Conservation (phyloP, 2,797 vertebrate species). For the Hapalemur alaotrensis region DNA sequence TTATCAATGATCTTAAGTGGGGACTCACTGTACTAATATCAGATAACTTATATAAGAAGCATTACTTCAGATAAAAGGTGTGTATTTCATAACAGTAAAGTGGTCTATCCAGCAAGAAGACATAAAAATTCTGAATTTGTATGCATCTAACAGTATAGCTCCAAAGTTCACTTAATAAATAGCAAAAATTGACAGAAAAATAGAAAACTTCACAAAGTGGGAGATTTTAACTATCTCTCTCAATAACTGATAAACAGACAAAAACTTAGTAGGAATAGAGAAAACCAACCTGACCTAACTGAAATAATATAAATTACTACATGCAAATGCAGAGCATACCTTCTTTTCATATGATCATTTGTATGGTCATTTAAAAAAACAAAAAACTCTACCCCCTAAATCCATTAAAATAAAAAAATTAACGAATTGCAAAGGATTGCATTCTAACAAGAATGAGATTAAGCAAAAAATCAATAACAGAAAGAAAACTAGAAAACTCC, state of each 20-base stretch:
- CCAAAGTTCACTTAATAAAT: not conserved
- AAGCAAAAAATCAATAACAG: not conserved
- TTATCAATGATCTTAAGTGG: not conserved
- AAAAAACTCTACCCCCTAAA: too few relatives aligned
- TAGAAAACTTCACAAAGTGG: not conserved
- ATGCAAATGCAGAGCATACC: not conserved
- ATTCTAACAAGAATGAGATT: not conserved
- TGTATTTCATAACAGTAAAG: not conserved
- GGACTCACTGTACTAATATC: not conserved
- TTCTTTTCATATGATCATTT: not conserved
- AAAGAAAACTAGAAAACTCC: not conserved
- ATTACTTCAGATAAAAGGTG: not conserved
- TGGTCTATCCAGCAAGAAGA: not conserved
- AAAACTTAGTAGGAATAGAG: not conserved
- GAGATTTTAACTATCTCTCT: not conserved
- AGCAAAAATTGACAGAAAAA: not conserved
- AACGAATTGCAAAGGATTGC: not conserved
- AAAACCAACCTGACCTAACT: not conserved
- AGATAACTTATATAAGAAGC: not conserved
- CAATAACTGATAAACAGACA: not conserved
- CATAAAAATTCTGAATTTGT: not conserved
- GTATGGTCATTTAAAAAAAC: not conserved
- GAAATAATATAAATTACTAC: not conserved
- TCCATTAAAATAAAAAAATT: not conserved
- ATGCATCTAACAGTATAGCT: not conserved